Conservation (phyloP, 2,888 invertebrate species). For the Scaeva pyrastri region DNA sequence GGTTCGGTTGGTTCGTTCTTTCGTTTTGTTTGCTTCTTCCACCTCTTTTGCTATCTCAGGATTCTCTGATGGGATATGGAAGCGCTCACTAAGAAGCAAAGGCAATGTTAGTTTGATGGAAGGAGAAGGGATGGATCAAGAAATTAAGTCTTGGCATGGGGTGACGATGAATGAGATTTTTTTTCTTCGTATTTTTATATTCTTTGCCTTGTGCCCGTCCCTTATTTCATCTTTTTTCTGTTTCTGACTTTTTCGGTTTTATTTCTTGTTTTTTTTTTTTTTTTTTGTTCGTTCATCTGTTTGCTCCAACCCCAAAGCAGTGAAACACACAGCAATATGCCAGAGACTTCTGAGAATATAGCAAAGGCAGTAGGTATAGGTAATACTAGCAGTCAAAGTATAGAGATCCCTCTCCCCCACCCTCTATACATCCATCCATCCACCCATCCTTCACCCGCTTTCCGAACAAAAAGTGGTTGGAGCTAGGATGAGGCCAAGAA, state of each 20-base stretch:
- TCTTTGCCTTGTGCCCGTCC: conserved; percentile 63
- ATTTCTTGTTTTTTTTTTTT: conserved; percentile 27
- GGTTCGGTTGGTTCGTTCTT: no score
- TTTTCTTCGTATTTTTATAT: conserved; percentile 46
- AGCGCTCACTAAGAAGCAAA: conserved; percentile 57
- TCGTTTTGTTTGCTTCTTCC: conserved; percentile 21
- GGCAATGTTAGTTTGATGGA: conserved; percentile 40
- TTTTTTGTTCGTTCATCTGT: conserved; percentile 40
- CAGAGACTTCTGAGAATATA: conserved; percentile 66
- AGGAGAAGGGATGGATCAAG: conserved; percentile 63
- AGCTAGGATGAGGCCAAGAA: conserved; percentile 33
- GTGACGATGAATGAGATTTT: conserved; percentile 73
- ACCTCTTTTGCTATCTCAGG: conserved; percentile 62
- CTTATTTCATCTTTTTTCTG: conserved; percentile 74
- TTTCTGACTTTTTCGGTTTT: conserved; percentile 73
- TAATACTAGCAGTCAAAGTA: conserved; percentile 29
- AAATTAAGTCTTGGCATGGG: conserved; percentile 75
- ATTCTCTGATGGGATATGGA: conserved; percentile 54
- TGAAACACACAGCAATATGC: conserved; percentile 45
- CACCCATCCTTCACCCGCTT: no score
- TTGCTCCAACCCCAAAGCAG: conserved; percentile 59
- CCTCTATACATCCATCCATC: not conserved
- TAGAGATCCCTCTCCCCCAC: not conserved
- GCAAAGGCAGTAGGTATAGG: conserved; percentile 45
- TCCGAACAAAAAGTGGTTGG: conserved; percentile 24